phyloP scores from a whole-genome alignment of 2,888 invertebrate genomes.

The Lycocerus yunnanus region DNA sequence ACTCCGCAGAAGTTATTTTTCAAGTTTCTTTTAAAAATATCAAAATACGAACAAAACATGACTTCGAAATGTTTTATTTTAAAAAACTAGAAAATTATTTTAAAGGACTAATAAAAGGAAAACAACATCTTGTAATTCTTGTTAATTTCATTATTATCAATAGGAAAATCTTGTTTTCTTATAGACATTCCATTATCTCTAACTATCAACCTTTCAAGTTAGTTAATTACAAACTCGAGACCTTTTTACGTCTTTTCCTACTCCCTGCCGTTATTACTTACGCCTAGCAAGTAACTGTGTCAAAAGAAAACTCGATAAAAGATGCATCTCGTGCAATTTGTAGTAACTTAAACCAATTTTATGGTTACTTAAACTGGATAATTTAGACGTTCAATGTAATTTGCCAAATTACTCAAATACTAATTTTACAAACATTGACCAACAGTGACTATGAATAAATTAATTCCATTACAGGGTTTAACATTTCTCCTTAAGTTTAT shows the following conservation, averaged over 20 bases:
- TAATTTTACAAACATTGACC: background rate
- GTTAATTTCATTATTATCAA: background rate
- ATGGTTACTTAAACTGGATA: background rate
- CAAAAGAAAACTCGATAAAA: conserved; percentile 1
- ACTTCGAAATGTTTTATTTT: background rate
- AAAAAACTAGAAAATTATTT: background rate
- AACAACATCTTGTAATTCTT: background rate
- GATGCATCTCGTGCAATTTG: conserved; percentile 1
- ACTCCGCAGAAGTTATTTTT: background rate
- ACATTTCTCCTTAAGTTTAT: background rate
- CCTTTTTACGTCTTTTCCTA: background rate
- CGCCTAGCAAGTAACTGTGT: background rate
- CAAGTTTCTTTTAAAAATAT: background rate
- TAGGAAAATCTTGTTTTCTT: conserved; percentile 4
- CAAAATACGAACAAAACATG: background rate
- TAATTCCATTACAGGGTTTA: background rate
- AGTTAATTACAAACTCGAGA: conserved; percentile 7
- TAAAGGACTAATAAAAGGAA: background rate
- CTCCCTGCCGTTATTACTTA: background rate
- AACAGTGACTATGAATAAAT: background rate
- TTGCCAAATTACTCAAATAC: background rate
- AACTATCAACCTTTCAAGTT: conserved; percentile 10
- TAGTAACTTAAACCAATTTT: background rate
- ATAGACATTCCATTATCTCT: conserved; percentile 4
- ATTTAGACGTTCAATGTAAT: background rate